Evolutionary conservation across 1,140 invertebrate genomes (phyloP).

Genomic region (Macrosteles quadrilineatus): DNA sequence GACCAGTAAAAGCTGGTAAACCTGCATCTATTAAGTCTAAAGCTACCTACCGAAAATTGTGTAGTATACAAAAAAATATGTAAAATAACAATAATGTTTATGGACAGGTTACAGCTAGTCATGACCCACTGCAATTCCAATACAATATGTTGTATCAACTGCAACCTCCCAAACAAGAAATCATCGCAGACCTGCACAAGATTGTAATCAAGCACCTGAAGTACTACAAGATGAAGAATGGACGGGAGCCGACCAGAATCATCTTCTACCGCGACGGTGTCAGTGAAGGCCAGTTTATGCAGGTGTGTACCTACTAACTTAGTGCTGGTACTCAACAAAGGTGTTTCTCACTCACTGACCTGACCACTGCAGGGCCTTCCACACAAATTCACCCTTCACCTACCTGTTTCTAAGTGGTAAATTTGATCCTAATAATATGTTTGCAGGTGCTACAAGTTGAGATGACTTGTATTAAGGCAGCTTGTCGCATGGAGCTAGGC

Average conservation of each 20-base stretch:
- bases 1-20: too few species aligned
- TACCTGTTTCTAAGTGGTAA: too few species aligned
- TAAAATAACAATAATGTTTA: background rate
- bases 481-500: slow-evolving; percentile 55
- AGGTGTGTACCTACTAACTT: too few species aligned
- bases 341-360: too few species aligned
- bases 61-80: background rate
- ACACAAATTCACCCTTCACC: too few species aligned
- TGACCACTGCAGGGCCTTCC: too few species aligned
- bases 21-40: too few species aligned
- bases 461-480: slow-evolving; percentile 64
- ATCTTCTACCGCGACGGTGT: slow-evolving; percentile 84
- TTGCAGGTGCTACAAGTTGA: slow-evolving; percentile 58
- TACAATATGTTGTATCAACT: slow-evolving; percentile 72
- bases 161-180: slow-evolving; percentile 66
- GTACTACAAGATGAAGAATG: slow-evolving; percentile 54
- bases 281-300: slow-evolving; percentile 80
- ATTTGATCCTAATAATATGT: too few species aligned
- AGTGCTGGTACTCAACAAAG: too few species aligned
- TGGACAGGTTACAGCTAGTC: slow-evolving; percentile 63
- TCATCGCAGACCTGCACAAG: slow-evolving; percentile 71
- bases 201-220: slow-evolving; percentile 64
- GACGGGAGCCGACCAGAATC: slow-evolving; percentile 59
- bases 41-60: too few species aligned
- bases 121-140: slow-evolving; percentile 62